Evolutionary conservation across 1,140 invertebrate species (phyloP), one percentile per base, ranked within the genome.

Genomic region (Aricia agestis): DNA sequence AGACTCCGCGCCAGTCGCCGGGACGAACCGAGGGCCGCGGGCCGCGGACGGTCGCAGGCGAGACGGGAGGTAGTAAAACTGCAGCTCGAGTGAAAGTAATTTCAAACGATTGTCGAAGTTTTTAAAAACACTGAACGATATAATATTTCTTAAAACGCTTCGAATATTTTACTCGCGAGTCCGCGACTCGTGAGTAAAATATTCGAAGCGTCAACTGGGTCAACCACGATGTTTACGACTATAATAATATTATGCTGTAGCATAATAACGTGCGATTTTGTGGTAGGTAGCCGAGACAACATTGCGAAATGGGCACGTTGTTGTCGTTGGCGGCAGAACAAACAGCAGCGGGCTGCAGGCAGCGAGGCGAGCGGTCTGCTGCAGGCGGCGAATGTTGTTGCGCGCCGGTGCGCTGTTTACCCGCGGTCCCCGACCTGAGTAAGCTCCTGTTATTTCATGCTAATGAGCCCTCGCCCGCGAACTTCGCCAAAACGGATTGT

Each of bases 401-500:
- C 25, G 25, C 25, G 25, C 25, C 25, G 25, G 25, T 25, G 25
- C 25, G 45, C 45, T 36, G 36, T 36, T 36, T 36, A 36, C 36
- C 36, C 36, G 36, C 57, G 66, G 45, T 58, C 19, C 58, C 11
- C 18, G 6, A 13, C 19, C 13, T 3, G 71, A 66, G 13, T 45
- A 61, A n/a, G 42, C 36, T 25, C 74, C 70, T 80, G 78, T 82
- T 84, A 81, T 83, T 81, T 69, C 81, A 83, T 86, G 82, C 77
- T 82, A 84, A 84, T 82, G 70, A 68, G 63, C 65, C 68, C 74
- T 59, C 74, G 74, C 77, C 77, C 76, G 81, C 76, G 79, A 77
- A 82, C 77, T 82, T 86, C 82, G 80, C 80, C 72, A 80, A 83
- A 86, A 86, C 82, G 82, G 80, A 83, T 86, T 84, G 83, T 84